These are phyloP conservation scores for Drosophila multiciliata DNA, from an alignment of 2,888 invertebrate genomes.

Conservation along the genomic window DNA sequence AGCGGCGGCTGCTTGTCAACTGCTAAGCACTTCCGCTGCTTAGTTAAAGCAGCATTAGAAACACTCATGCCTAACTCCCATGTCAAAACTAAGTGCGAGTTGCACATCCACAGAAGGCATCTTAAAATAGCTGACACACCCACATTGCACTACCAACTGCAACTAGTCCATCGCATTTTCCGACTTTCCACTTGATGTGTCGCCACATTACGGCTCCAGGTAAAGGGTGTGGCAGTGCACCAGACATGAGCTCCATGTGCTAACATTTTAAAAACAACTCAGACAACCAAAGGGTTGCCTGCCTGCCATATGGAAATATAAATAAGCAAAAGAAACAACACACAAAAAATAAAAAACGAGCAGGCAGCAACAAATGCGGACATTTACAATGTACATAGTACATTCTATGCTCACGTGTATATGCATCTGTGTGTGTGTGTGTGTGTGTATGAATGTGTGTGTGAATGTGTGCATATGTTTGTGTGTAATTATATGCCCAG, in stretches of 20 bases:
- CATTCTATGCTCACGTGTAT: conserved; percentile 17
- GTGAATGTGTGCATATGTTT: background rate
- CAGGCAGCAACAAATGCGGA: conserved; percentile 44
- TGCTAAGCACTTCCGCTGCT: conserved; percentile 59
- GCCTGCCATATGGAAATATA: conserved; percentile 41
- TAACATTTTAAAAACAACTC: conserved; percentile 50
- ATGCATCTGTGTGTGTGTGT: background rate
- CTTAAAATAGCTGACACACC: conserved; percentile 55
- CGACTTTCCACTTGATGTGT: conserved; percentile 24
- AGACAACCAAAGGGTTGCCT: conserved; percentile 49
- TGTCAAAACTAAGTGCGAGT: conserved; percentile 47
- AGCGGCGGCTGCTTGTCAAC: conserved; percentile 34
- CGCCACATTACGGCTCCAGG: conserved; percentile 36
- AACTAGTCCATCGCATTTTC: conserved; percentile 31
- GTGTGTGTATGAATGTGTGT: background rate
- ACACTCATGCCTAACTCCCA: conserved; percentile 17
- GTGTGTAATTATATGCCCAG: conserved; percentile 35
- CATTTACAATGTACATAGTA: conserved; percentile 27
- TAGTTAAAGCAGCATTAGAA: conserved; percentile 40
- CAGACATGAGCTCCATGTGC: conserved; percentile 25
- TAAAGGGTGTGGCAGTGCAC: conserved; percentile 18
- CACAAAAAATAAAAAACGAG: conserved; percentile 7
- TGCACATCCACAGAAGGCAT: conserved; percentile 32
- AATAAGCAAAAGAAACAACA: conserved; percentile 29
- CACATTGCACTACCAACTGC: conserved; percentile 16